phyloP scores from a whole-genome alignment of 1,140 invertebrate genomes.

The Pararge aegeria region DNA sequence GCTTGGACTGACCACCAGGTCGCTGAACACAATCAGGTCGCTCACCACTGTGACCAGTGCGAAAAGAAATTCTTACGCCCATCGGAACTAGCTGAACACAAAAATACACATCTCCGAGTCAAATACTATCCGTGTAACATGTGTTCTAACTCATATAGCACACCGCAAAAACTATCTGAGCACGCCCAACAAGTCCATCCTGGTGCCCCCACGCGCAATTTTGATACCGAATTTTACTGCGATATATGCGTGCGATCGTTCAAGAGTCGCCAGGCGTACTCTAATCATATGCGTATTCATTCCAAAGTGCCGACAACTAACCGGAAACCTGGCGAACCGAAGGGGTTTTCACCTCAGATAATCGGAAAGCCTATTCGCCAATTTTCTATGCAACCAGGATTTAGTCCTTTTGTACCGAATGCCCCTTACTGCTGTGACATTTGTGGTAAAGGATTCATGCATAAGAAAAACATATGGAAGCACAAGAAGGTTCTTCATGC shows the following conservation, averaged over 20 bases:
- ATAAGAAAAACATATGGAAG: constrained; percentile 80
- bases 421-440: constrained; percentile 80
- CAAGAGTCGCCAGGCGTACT: constrained; percentile 76
- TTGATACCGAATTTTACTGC: constrained; percentile 61
- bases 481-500: constrained; percentile 78
- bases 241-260: constrained; percentile 75
- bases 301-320: constrained; percentile 74
- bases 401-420: constrained; percentile 59
- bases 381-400: constrained; percentile 53
- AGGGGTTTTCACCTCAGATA: constrained; percentile 61
- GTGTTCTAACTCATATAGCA: constrained; percentile 82
- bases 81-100: constrained; percentile 82
- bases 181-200: constrained; percentile 78
- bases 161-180: constrained; percentile 78
- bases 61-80: constrained; percentile 81
- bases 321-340: constrained; percentile 61
- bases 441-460: constrained; percentile 81
- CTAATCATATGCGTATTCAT: constrained; percentile 79
- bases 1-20: constrained; percentile 80
- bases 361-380: constrained; percentile 69
- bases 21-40: constrained; percentile 73
- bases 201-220: constrained; percentile 21
- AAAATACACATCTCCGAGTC: constrained; percentile 83
- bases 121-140: constrained; percentile 83
- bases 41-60: constrained; percentile 82